Evolutionary conservation across 2,888 invertebrate genomes (phyloP).

Genomic region (Pachycephus smyrnensis): DNA sequence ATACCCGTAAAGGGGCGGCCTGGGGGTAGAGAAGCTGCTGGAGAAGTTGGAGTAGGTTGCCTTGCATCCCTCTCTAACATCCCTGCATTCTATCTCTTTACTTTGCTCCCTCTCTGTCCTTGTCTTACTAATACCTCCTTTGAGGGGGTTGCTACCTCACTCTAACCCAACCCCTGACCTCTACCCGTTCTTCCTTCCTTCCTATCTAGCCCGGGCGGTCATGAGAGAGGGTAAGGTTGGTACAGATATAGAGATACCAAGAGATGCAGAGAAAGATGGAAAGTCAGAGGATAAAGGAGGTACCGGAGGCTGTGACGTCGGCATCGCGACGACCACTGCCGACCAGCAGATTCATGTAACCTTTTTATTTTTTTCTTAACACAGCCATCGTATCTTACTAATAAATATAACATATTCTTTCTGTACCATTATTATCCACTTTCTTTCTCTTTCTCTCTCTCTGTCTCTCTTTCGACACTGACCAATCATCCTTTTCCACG

Average conservation of each 20-base stretch:
- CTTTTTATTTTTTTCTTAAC: neutral
- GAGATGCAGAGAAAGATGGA: conserved; percentile 12
- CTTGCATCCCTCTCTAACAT: neutral
- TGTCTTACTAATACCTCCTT: conserved; percentile 4
- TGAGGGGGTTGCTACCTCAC: conserved; percentile 24
- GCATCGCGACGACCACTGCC: neutral
- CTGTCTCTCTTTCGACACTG: neutral
- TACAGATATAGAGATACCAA: neutral
- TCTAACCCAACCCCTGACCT: conserved; percentile 27
- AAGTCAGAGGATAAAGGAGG: conserved; percentile 19
- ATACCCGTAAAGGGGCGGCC: conserved; percentile 62
- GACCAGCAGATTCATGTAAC: neutral
- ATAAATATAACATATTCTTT: neutral
- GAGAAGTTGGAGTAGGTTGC: conserved; percentile 19
- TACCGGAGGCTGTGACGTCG: conserved; percentile 14
- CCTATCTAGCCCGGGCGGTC: conserved; percentile 13
- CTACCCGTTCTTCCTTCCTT: conserved; percentile 26
- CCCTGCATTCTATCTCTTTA: conserved; percentile 8
- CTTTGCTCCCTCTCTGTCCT: neutral
- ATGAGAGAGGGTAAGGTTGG: neutral
- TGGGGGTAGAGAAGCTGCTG: conserved; percentile 7
- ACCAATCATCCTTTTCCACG: neutral
- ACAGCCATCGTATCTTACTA: neutral
- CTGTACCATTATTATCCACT: neutral
- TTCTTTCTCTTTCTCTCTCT: neutral